These are phyloP conservation scores for Physeter macrocephalus DNA, from an alignment of 2,113 vertebrate genomes.

Conservation along the genomic window DNA sequence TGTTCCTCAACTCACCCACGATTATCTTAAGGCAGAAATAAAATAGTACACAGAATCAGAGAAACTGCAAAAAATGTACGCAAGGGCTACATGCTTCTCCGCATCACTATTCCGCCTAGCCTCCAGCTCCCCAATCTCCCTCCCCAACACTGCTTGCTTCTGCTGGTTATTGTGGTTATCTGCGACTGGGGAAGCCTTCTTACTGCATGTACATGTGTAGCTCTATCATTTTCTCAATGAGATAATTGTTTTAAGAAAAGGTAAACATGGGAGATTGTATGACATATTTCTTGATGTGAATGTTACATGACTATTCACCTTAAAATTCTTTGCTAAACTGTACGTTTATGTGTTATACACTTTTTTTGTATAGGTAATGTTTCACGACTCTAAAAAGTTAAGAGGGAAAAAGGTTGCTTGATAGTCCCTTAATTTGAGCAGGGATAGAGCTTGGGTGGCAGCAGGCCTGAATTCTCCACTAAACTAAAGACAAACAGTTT, in stretches of 20 bases:
- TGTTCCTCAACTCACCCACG: neutral
- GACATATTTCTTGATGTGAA: neutral
- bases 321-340: neutral
- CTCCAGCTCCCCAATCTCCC: neutral
- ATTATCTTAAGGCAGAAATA: neutral
- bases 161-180: no score
- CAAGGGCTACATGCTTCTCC: neutral
- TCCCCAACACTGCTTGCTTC: neutral
- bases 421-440: neutral
- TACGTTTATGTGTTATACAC: neutral
- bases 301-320: neutral
- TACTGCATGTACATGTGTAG: no score
- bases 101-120: fast-evolving
- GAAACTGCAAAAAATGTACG: neutral
- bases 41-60: neutral
- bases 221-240: neutral
- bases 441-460: neutral
- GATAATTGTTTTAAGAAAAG: neutral
- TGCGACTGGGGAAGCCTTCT: neutral
- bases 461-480: neutral
- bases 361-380: neutral
- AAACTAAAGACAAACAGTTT: neutral
- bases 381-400: neutral
- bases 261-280: neutral
- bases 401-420: neutral